A percentile compares a stretch with the other conserved stretches of the same genome.
Evolutionary conservation across 2,888 invertebrate genomes (phyloP).

Genomic region (Dinocampus coccinellae): DNA sequence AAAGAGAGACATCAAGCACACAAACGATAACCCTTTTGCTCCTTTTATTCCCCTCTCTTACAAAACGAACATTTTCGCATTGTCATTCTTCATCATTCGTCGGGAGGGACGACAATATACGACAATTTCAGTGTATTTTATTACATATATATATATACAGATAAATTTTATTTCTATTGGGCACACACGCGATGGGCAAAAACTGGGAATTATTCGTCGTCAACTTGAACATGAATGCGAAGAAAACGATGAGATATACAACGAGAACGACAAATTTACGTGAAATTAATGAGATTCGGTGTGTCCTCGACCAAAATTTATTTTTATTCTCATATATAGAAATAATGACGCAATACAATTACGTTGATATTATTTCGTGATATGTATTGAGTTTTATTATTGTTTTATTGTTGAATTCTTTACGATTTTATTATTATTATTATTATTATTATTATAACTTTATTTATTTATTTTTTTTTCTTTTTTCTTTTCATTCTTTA

Average conservation of each 20-base stretch:
- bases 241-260: background rate
- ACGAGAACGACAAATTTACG: constrained; percentile 3
- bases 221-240: background rate
- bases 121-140: background rate
- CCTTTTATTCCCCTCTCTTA: constrained; percentile 3
- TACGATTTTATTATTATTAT: no score
- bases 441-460: background rate
- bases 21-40: constrained; percentile 22
- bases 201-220: constrained; percentile 5
- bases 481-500: background rate
- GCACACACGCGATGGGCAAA: constrained; percentile 4
- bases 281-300: constrained; percentile 9
- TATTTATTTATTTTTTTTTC: no score
- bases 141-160: background rate
- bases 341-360: constrained; percentile 10
- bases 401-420: background rate
- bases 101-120: background rate
- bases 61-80: constrained; percentile 14
- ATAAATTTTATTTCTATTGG: background rate
- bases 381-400: constrained; percentile 16
- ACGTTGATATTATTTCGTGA: constrained; percentile 18
- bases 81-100: constrained; percentile 21
- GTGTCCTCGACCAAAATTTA: constrained; percentile 40
- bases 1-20: background rate
- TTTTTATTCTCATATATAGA: constrained; percentile 41